phyloP scores from a whole-genome alignment of 92 coral and sea anemone genomes.

The Chrysogorgia sp. region DNA sequence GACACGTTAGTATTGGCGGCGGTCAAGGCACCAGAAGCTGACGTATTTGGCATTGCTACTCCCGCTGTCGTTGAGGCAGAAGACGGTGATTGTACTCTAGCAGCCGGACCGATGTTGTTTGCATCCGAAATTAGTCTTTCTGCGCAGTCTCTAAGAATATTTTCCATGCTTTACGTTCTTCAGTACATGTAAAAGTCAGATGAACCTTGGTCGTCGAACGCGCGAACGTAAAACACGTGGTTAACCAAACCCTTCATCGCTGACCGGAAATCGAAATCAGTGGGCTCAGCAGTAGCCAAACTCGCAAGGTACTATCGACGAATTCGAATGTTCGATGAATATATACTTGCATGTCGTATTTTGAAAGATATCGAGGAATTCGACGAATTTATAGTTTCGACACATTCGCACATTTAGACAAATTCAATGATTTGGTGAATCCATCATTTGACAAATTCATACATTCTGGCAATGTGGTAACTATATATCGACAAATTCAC shows the following conservation, averaged over 20 bases:
- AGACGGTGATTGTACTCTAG: conserved; percentile 14
- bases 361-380: too few relatives aligned
- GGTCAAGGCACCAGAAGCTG: conserved; percentile 29
- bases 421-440: background rate
- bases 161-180: conserved; percentile 39
- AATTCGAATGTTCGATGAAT: too few relatives aligned
- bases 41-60: conserved; percentile 8
- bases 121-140: conserved; percentile 60
- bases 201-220: too few relatives aligned
- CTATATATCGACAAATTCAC: conserved; percentile 16
- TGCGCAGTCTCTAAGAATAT: conserved; percentile 51
- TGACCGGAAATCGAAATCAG: too few relatives aligned
- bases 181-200: background rate
- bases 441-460: background rate
- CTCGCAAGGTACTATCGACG: too few relatives aligned
- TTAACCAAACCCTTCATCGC: too few relatives aligned
- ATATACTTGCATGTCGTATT: too few relatives aligned
- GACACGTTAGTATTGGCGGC: conserved; percentile 5
- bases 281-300: too few relatives aligned
- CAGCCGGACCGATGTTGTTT: conserved; percentile 30
- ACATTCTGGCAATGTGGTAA: too few relatives aligned
- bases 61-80: conserved; percentile 38
- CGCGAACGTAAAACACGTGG: background rate
- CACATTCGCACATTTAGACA: too few relatives aligned
- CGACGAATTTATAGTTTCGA: too few relatives aligned